Base-by-base conservation (phyloP, 1,140 invertebrate species). In the Neodiprion pinetum region DNA sequence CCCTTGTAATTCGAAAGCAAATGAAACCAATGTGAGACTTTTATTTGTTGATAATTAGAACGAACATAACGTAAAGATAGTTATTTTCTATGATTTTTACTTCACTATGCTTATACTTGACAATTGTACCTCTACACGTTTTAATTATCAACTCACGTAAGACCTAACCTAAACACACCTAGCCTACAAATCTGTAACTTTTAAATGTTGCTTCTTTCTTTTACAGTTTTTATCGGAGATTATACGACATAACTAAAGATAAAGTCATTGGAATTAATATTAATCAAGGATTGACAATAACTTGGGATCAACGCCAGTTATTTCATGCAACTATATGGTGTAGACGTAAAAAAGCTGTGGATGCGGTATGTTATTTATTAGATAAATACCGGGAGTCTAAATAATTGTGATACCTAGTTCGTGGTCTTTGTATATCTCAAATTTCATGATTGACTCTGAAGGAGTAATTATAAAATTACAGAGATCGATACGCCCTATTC, bases 1-100 rank as follows among this genome's bases (percentile, higher is more conserved):
- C 77, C 48, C 77, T 76, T 69, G 73, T 81, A 66, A 71, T 80
- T 10, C 74, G 67, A 76, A 72, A 70, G 48, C 78, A 66, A 66
- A 66, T 78, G 17, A 76, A 78, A 78, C 74, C 72, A 69, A 78
- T 77, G 80, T 81, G 66, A 74, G 70, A 75, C 73, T 75, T 71
- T 74, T 71, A 17, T 48, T 53, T 40, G 74, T 47, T 72, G 17
- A 74, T 48, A 0, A 50, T 68, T 23, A 48, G 47, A 47, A 71
- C 11, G 10, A 40, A 1, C 68, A 74, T 49, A 48, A 40, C 21
- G 40, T 50, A 47, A 9, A 48, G 7, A 65, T 10, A 40, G 9
- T 40, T 53, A 23, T 73, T 14, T 68, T 10, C 50, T 12, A 23
- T 10, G 11, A 71, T 14, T 48, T 48, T 12, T 71, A 40, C 67